Evolutionary conservation across 2,797 vertebrate genomes (phyloP).

Genomic region (Halcyon badia): DNA sequence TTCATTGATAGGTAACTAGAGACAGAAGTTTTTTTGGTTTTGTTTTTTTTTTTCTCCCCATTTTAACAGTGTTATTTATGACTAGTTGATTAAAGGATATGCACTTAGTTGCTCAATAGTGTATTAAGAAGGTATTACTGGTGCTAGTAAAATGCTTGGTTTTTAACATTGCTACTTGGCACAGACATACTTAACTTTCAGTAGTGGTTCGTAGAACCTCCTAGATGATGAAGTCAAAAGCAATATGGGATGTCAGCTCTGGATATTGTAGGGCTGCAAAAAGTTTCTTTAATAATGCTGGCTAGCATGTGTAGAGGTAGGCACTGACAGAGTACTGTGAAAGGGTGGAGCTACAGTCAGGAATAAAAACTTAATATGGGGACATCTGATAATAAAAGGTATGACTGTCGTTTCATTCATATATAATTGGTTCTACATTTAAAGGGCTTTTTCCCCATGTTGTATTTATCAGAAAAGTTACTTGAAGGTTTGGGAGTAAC

Average conservation of each 20-base stretch:
- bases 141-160: conserved; percentile 52
- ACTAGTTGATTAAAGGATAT: conserved; percentile 46
- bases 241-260: not conserved
- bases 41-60: rapidly evolving
- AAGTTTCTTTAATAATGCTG: not conserved
- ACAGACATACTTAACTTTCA: not conserved
- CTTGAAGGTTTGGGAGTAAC: not conserved
- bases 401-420: not conserved
- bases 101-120: conserved; percentile 46
- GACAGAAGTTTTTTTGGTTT: not conserved
- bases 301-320: not conserved
- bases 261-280: not conserved
- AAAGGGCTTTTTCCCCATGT: not conserved
- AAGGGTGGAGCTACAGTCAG: not conserved
- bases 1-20: not conserved
- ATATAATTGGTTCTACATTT: not conserved
- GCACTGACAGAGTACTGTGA: not conserved
- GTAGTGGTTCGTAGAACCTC: conserved; percentile 23
- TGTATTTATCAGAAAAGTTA: not conserved
- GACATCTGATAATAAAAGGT: rapidly evolving
- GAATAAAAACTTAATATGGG: not conserved
- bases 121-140: conserved; percentile 73
- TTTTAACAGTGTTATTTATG: conserved; percentile 23
- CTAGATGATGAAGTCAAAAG: conserved; percentile 13
- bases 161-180: conserved; percentile 2